Conservation (phyloP, 2,797 vertebrate species). For the Tinamus major region DNA sequence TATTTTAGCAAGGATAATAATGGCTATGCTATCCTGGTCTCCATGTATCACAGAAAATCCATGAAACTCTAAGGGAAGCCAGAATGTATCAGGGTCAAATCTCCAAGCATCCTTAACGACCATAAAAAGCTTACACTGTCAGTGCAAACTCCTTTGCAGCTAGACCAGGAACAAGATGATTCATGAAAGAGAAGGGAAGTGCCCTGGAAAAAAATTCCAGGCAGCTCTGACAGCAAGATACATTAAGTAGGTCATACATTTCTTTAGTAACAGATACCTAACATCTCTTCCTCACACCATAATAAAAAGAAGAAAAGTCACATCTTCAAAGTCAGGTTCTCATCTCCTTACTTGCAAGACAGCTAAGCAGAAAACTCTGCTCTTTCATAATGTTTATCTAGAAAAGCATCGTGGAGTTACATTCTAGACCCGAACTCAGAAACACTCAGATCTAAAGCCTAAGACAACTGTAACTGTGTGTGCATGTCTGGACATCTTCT, state of each 20-base stretch:
- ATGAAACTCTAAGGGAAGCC: not conserved
- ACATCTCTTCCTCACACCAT: not conserved
- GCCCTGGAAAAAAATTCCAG: not conserved
- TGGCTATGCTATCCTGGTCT: not conserved
- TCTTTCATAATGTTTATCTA: not conserved
- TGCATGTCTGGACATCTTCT: not conserved
- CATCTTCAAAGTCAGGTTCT: not conserved
- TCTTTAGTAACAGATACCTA: not conserved
- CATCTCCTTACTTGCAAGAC: not conserved
- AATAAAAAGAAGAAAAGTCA: not conserved
- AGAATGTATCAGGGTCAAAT: not conserved
- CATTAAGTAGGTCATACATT: not conserved
- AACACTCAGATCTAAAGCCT: rapidly evolving
- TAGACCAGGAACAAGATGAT: not conserved
- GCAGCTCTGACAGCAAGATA: not conserved
- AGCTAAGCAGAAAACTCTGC: not conserved
- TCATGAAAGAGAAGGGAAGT: not conserved
- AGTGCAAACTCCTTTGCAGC: not conserved
- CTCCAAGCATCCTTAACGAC: not conserved
- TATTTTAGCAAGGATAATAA: not conserved
- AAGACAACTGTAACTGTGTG: not conserved
- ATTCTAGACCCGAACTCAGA: not conserved
- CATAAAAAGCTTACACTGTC: not conserved
- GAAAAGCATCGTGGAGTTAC: not conserved
- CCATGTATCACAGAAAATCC: not conserved